These are phyloP conservation scores for Drosophila santomea DNA, from an alignment of 1,140 invertebrate genomes.

Conservation along the genomic window DNA sequence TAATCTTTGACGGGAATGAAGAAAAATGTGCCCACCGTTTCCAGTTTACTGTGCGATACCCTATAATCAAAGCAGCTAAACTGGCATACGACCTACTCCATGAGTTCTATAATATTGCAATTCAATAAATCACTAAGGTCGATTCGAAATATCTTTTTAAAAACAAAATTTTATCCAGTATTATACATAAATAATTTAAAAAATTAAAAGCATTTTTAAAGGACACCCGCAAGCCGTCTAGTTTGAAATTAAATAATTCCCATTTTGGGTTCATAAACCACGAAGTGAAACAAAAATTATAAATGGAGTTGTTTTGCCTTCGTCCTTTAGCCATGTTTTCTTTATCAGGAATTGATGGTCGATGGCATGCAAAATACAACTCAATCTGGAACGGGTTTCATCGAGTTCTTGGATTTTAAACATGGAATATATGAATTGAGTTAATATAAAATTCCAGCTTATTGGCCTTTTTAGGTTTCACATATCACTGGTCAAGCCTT, in stretches of 20 bases:
- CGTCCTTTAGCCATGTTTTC: constrained; percentile 48
- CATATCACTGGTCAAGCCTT: neutral
- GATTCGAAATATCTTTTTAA: neutral
- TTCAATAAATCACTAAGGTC: neutral
- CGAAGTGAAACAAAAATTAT: constrained; percentile 39
- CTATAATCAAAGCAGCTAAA: constrained; percentile 13
- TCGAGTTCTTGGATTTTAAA: neutral
- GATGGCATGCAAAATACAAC: constrained; percentile 22
- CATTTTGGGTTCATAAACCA: constrained; percentile 59
- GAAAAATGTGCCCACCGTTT: constrained; percentile 53
- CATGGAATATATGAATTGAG: neutral
- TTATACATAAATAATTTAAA: neutral
- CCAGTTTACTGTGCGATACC: constrained; percentile 50
- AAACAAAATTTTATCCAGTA: no score
- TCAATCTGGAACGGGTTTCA: constrained; percentile 18
- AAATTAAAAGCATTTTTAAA: neutral
- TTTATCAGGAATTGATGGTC: constrained; percentile 38
- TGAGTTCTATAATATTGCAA: neutral
- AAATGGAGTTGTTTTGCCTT: constrained; percentile 76
- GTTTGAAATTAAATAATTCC: neutral
- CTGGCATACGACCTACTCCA: neutral
- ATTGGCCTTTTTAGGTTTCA: neutral
- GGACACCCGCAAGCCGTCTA: neutral
- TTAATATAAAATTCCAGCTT: neutral
- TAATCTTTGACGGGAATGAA: constrained; percentile 63